Conservation (phyloP, 2,888 invertebrate species). For the Hirtodrosophila cameraria region DNA sequence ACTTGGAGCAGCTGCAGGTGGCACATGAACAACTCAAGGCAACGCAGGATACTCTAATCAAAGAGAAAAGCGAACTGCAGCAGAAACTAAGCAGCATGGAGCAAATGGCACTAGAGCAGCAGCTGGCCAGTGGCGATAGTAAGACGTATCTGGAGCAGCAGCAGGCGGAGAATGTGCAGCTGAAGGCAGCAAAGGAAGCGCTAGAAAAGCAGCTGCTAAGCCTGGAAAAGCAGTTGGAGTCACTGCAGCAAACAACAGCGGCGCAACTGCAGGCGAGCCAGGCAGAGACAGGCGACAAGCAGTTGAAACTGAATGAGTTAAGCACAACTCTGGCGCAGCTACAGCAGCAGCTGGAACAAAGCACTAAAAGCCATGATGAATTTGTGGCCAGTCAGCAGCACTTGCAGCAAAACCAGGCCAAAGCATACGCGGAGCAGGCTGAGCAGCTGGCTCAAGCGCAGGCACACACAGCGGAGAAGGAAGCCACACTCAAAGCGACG, state of each 20-base stretch:
- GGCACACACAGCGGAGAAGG: not conserved
- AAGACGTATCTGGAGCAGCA: constrained; percentile 6
- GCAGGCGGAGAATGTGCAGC: constrained; percentile 7
- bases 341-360: constrained; percentile 40
- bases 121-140: constrained; percentile 12
- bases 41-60: constrained; percentile 43
- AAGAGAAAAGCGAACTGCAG: constrained; percentile 14
- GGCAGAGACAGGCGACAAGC: constrained; percentile 6
- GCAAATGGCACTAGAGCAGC: constrained; percentile 17
- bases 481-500: constrained; percentile 5
- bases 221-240: constrained; percentile 6
- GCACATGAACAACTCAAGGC: constrained; percentile 65
- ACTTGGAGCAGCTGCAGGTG: constrained; percentile 60
- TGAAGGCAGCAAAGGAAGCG: not conserved
- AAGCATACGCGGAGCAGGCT: constrained; percentile 9
- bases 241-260: not conserved
- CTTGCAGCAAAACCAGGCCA: constrained; percentile 55
- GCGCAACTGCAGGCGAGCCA: constrained; percentile 14
- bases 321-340: constrained; percentile 18
- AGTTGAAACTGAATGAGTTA: constrained; percentile 26
- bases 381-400: constrained; percentile 26
- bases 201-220: constrained; percentile 8
- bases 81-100: constrained; percentile 8
- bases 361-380: constrained; percentile 27
- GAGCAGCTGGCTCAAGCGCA: constrained; percentile 17